Conservation (phyloP, 1,140 invertebrate species). For the Dufourea novaeangliae region DNA sequence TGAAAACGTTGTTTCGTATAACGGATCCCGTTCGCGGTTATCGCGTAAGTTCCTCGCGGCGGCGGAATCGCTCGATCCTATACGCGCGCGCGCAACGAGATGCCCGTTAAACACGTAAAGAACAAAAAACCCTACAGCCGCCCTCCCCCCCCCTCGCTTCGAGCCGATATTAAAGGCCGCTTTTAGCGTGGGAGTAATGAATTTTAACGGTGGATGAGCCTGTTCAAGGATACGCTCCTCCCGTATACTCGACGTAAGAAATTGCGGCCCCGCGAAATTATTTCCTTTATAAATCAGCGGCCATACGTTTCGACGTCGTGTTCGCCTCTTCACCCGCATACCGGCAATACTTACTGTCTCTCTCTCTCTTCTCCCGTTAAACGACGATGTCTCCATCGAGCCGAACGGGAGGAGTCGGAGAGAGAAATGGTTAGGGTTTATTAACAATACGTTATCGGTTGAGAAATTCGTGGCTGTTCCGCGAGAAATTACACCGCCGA, state of each 20-base stretch:
- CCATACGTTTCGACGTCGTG: slow-evolving; percentile 71
- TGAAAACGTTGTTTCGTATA: slow-evolving; percentile 22
- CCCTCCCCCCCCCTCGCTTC: too few relatives aligned
- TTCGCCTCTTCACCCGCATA: slow-evolving; percentile 44
- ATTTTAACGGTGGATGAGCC: slow-evolving; percentile 63
- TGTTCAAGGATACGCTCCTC: slow-evolving; percentile 32
- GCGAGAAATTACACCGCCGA: slow-evolving; percentile 31
- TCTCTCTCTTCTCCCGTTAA: not conserved
- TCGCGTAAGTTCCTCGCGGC: not conserved
- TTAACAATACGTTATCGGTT: slow-evolving; percentile 62
- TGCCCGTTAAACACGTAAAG: not conserved
- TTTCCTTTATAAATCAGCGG: slow-evolving; percentile 76
- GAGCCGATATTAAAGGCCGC: slow-evolving; percentile 36
- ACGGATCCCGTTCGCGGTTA: not conserved
- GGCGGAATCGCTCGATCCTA: slow-evolving; percentile 16
- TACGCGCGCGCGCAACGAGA: not conserved
- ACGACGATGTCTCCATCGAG: slow-evolving; percentile 44
- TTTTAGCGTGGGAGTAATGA: slow-evolving; percentile 67
- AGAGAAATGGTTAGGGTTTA: slow-evolving; percentile 61
- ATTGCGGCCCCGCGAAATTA: slow-evolving; percentile 73
- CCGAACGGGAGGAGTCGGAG: slow-evolving; percentile 4
- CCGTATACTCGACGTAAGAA: slow-evolving; percentile 65
- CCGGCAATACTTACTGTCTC: not conserved
- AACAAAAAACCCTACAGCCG: slow-evolving; percentile 20
- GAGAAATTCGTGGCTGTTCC: slow-evolving; percentile 49